Evolutionary conservation across 2,888 invertebrate genomes (phyloP), one percentile per base, ranked within the genome.

Genomic region (Nomada flava): DNA sequence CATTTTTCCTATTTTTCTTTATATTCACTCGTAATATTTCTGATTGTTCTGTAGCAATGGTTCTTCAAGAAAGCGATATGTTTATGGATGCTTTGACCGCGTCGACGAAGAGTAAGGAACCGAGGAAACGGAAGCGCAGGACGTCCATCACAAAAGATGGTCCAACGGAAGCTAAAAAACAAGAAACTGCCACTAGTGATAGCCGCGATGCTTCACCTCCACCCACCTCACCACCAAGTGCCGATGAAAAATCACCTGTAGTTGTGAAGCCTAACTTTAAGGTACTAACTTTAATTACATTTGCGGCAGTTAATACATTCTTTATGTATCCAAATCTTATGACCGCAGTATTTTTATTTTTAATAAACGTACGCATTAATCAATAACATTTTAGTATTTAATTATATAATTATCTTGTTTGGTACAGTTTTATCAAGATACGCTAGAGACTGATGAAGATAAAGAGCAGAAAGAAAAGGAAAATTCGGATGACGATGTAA

Each of bases 51-150:
- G 47, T 29, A 97, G 97, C 97, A 71, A 95, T 96, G 94, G 94
- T 97, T 87, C 94, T 98, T 65, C 96, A 98, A 92, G 99, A 99
- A 93, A 98, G 98, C 92, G 98, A 97, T 91, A 96, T 98, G 94
- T 99, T 99, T 93, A 98, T 98, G 96, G 98, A 98, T 93, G 98
- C 98, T 0, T 94, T 99, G 52, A 97, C 97, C 2, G 96, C 96
- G 0, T 96, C 97, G 10, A 96, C 96, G 42, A 94, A 93, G 94
- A 96, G 95, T 95, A 95, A 97, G 92, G 96, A 97, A 84, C 95
- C 96, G 1, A 96, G 96, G 90, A 98, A 98, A 92, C 95, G 97
- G 77, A 98, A 97, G 94, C 95, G 98, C 62, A 95, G 97, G 60
- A 95, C 96, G 0, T 96, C 96, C 86, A 95, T 95, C 4, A 95